Conservation (phyloP, 2,888 invertebrate species). For the Rhamphomyia laevipes region DNA sequence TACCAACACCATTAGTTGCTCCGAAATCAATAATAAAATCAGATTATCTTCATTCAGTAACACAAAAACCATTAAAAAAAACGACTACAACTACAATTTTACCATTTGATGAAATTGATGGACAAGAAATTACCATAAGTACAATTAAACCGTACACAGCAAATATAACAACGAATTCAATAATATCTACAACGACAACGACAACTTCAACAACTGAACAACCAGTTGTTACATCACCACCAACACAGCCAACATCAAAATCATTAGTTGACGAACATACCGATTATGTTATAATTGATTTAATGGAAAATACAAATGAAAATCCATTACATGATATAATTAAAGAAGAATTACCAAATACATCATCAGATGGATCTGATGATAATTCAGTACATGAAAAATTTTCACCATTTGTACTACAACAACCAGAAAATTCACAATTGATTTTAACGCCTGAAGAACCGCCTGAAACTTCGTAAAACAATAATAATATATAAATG, state of each 20-base stretch:
- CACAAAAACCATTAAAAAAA: slow-evolving; percentile 24
- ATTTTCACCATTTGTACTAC: slow-evolving; percentile 25
- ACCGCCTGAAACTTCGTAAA: slow-evolving; percentile 35
- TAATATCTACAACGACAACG: slow-evolving; percentile 1
- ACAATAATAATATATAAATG: too few relatives aligned
- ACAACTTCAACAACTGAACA: not conserved
- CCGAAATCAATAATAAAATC: slow-evolving; percentile 21
- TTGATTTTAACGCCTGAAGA: slow-evolving; percentile 33
- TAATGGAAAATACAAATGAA: not conserved
- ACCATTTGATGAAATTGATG: slow-evolving; percentile 1
- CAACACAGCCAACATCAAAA: slow-evolving; percentile 7
- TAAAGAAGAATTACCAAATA: slow-evolving; percentile 15
- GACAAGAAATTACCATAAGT: not conserved
- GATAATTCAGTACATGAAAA: slow-evolving; percentile 36
- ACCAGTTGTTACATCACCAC: slow-evolving; percentile 1
- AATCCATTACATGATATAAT: slow-evolving; percentile 18
- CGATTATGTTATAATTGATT: slow-evolving; percentile 27
- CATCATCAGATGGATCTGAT: slow-evolving; percentile 14
- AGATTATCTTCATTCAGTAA: slow-evolving; percentile 26
- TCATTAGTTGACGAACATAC: not conserved
- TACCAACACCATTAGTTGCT: slow-evolving; percentile 26
- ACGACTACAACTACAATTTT: not conserved
- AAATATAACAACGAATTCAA: not conserved
- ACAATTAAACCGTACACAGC: slow-evolving; percentile 3
- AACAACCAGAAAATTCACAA: slow-evolving; percentile 28